Evolutionary conservation across 2,888 invertebrate genomes (phyloP).

Genomic region (Cancer borealis): DNA sequence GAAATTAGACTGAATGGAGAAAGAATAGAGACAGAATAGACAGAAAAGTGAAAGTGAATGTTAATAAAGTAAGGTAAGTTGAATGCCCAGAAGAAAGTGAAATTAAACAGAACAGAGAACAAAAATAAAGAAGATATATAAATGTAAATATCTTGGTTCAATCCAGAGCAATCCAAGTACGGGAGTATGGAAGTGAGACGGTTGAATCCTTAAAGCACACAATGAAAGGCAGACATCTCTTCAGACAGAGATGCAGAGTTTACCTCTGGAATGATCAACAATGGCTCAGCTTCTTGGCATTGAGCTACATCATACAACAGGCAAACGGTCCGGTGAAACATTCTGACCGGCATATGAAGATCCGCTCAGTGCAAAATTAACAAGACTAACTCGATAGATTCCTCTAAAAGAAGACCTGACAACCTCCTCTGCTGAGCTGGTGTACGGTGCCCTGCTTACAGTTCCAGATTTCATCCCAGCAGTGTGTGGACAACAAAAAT

Average conservation of each 20-base stretch:
- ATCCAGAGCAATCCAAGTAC: too few relatives aligned
- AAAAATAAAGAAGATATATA: too few relatives aligned
- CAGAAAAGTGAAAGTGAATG: too few relatives aligned
- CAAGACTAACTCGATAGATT: neutral
- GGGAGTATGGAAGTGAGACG: too few relatives aligned
- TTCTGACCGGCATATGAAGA: neutral
- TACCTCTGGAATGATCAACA: constrained; percentile 77
- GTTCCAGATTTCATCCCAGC: neutral
- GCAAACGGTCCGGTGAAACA: constrained; percentile 34
- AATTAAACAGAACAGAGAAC: too few relatives aligned
- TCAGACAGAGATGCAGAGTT: constrained; percentile 79
- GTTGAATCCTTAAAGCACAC: too few relatives aligned
- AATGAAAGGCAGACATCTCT: constrained; percentile 78
- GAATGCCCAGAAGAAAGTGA: too few relatives aligned
- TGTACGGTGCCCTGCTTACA: constrained; percentile 6
- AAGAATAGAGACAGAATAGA: too few relatives aligned
- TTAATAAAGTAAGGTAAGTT: too few relatives aligned
- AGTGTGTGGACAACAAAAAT: too few relatives aligned
- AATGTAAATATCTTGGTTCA: too few relatives aligned
- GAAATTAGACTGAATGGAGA: too few relatives aligned
- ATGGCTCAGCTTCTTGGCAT: neutral
- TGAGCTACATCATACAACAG: neutral
- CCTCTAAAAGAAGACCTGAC: neutral
- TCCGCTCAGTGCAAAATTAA: neutral
- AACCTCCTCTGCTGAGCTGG: neutral